Conservation (phyloP, 2,113 vertebrate genomes). For the Myrmecobius fasciatus region DNA sequence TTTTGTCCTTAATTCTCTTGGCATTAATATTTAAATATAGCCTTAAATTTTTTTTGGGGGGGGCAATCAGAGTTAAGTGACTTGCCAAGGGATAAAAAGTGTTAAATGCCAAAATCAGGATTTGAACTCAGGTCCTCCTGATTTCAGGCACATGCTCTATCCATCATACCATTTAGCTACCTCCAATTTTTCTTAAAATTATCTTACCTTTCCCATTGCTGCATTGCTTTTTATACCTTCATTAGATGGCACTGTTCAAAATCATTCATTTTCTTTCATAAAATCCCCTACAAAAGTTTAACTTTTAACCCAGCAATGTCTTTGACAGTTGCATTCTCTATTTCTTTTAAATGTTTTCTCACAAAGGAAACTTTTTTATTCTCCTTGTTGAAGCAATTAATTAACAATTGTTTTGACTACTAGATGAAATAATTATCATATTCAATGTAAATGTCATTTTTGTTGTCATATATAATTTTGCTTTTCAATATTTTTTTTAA, state of each 20-base stretch:
- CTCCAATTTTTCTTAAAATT: no score
- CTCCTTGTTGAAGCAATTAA: not conserved
- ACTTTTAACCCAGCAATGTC: not conserved
- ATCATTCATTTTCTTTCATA: not conserved
- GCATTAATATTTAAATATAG: not conserved
- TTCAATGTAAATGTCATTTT: not conserved
- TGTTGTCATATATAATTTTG: not conserved
- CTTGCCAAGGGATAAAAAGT: no score
- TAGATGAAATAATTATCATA: not conserved
- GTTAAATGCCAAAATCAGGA: no score
- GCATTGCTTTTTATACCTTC: not conserved
- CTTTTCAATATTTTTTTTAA: not conserved
- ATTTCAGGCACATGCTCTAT: no score
- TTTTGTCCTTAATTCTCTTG: not conserved
- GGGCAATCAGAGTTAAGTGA: no score
- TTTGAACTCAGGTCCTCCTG: no score
- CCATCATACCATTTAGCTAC: no score
- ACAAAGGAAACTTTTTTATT: not conserved
- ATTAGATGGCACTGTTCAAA: not conserved
- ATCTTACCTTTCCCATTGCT: no score
- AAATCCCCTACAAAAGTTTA: not conserved
- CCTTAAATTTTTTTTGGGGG: no score
- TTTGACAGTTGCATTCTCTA: not conserved
- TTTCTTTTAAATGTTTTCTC: not conserved
- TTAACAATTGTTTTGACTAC: not conserved